Conservation (phyloP, 1,140 invertebrate species). For the Chrysopa pallens region DNA sequence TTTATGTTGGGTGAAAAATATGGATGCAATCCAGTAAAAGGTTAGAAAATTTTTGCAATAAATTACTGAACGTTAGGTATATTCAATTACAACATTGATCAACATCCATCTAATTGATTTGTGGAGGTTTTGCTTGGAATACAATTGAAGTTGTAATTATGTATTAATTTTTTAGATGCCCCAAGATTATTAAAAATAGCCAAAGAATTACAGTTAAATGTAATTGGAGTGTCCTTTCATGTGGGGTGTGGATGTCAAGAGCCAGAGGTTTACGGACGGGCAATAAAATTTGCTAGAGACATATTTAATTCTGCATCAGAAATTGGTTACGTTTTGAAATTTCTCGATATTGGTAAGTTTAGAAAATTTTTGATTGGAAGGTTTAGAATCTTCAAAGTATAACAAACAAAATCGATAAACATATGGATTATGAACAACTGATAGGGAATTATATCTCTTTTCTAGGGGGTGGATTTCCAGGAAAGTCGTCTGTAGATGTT, state of each 20-base stretch:
- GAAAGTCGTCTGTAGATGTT: background rate
- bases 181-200: slow-evolving; percentile 30
- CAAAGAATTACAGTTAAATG: slow-evolving; percentile 29
- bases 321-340: slow-evolving; percentile 20
- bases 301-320: slow-evolving; percentile 21
- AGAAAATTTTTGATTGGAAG: no score
- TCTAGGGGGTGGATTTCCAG: background rate
- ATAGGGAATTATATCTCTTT: background rate
- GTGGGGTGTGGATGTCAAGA: slow-evolving; percentile 27
- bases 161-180: slow-evolving; percentile 16
- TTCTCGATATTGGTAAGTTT: slow-evolving; percentile 24
- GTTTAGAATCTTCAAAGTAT: no score
- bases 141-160: background rate
- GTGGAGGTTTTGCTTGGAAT: no score
- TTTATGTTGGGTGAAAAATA: background rate
- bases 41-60: no score
- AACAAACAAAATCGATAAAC: no score
- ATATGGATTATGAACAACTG: no score
- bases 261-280: slow-evolving; percentile 17
- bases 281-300: slow-evolving; percentile 17
- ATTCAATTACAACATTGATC: no score
- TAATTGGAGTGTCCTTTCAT: slow-evolving; percentile 35
- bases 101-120: no score
- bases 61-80: no score
- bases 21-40: slow-evolving; percentile 5